Base-by-base conservation (phyloP, 2,113 vertebrate species). In the Danionella cerebrum region DNA sequence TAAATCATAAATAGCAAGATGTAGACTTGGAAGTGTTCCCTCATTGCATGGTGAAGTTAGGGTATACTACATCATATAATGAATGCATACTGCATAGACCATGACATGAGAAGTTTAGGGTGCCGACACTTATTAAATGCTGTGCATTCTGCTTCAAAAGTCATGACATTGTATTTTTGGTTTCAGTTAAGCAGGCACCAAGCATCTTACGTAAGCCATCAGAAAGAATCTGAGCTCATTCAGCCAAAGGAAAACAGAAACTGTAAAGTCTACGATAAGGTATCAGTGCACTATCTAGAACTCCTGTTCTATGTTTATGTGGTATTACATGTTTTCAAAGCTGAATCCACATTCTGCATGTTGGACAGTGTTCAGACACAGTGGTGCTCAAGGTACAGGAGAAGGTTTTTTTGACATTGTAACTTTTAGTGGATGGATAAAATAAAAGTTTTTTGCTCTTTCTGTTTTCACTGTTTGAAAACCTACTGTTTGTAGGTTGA, bases 1-100 rank as follows among this genome's bases (percentile, higher is more conserved):
- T n/a, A n/a, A n/a, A n/a, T n/a, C n/a, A n/a, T n/a, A n/a, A n/a
- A n/a, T n/a, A n/a, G n/a, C n/a, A n/a, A n/a, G n/a, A n/a, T n/a
- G n/a, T n/a, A n/a, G n/a, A n/a, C 50, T 66, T 71, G 76, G 69
- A 60, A 71, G 71, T 69, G 38, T 38, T 42, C 39, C 10, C 25
- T 51, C 47, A 44, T 25, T 29, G 18, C 54, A 29, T 8, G 50
- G 36, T 53, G 51, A 27, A 58, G 8, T 52, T 52, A 25, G 7
- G 19, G 19, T 4, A 35, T 31, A 44, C n/a, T n/a, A n/a, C n/a
- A n/a, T n/a, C n/a, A n/a, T n/a, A n/a, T n/a, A n/a, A n/a, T n/a
- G n/a, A n/a, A n/a, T n/a, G n/a, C n/a, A n/a, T n/a, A n/a, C n/a
- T n/a, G n/a, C n/a, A n/a, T n/a, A n/a, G n/a, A n/a, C n/a, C n/a